These are phyloP conservation scores for Bubalus kerabau DNA, from an alignment of 2,113 vertebrate species.

Conservation along the genomic window DNA sequence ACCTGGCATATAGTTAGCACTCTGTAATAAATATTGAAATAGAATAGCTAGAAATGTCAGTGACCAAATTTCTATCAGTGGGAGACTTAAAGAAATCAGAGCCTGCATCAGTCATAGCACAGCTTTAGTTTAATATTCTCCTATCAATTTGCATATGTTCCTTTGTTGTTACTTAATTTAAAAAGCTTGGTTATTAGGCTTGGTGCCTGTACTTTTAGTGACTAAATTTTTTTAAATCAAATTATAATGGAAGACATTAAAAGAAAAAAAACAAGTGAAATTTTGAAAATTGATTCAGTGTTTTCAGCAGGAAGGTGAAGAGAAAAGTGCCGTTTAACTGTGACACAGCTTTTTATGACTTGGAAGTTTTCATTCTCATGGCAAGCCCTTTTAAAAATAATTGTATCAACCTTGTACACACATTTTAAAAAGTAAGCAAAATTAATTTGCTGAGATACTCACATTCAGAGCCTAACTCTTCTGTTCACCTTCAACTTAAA, in stretches of 20 bases:
- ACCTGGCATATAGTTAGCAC: background rate
- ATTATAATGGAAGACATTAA: background rate
- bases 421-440: background rate
- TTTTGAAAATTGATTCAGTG: background rate
- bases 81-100: background rate
- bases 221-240: slow-evolving; percentile 1
- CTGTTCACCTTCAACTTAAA: background rate
- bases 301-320: background rate
- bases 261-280: background rate
- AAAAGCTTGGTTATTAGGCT: background rate
- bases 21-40: background rate
- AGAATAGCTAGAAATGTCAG: background rate
- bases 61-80: background rate
- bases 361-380: background rate
- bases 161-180: background rate
- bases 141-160: background rate
- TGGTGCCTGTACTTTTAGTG: background rate
- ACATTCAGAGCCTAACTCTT: background rate
- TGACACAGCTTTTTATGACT: background rate
- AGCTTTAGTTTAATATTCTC: background rate
- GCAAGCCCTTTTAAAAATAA: background rate
- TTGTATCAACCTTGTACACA: background rate
- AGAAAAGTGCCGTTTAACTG: background rate
- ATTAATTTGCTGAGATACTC: background rate
- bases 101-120: background rate